Conservation (phyloP, 2,888 invertebrate species). For the Noctuana brunneofusca region DNA sequence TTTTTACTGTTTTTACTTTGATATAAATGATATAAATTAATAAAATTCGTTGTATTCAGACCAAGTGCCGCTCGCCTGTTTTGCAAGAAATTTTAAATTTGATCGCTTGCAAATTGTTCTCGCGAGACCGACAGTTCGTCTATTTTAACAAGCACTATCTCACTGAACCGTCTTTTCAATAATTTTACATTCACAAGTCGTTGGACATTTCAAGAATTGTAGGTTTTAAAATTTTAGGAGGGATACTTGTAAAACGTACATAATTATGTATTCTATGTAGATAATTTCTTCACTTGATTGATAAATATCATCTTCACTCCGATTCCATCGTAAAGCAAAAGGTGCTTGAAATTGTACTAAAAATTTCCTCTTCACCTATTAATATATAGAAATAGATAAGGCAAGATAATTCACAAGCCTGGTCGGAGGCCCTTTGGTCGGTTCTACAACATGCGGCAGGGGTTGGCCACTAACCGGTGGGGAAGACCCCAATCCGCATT, state of each 20-base stretch:
- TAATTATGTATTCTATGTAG: too few relatives aligned
- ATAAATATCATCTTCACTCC: background rate
- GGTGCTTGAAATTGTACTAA: too few relatives aligned
- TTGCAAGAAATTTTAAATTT: conserved; percentile 54
- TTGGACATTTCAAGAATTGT: background rate
- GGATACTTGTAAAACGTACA: background rate
- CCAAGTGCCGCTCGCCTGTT: conserved; percentile 35
- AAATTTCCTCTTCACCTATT: too few relatives aligned
- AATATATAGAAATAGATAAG: too few relatives aligned
- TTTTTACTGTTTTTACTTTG: too few relatives aligned
- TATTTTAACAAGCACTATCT: conserved; percentile 53
- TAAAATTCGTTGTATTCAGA: background rate
- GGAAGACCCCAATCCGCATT: too few relatives aligned
- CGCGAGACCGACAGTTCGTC: conserved; percentile 47
- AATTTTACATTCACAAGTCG: conserved; percentile 27
- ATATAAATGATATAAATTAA: too few relatives aligned
- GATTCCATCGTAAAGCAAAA: too few relatives aligned
- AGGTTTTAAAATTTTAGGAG: background rate
- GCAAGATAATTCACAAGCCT: too few relatives aligned
- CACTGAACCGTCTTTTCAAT: conserved; percentile 29
- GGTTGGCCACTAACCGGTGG: too few relatives aligned
- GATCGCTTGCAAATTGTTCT: conserved; percentile 62
- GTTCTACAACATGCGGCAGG: too few relatives aligned
- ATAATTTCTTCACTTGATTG: background rate
- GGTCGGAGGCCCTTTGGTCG: too few relatives aligned